Conservation (phyloP, 2,113 vertebrate species). For the Dicrurus megarhynchus region DNA sequence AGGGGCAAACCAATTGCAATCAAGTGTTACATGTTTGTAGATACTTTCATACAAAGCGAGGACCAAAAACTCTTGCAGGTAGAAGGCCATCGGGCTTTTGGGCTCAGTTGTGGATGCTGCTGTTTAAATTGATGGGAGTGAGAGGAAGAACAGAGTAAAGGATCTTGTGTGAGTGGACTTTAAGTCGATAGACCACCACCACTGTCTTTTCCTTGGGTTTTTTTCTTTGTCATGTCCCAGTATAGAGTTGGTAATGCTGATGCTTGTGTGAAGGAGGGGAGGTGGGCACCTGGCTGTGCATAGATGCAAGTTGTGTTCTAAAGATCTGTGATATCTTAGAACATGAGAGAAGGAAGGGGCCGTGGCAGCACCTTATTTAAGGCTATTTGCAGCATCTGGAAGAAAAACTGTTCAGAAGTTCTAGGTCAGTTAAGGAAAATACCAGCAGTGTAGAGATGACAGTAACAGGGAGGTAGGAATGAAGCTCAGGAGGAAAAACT, state of each 20-base stretch:
- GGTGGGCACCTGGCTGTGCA: neutral
- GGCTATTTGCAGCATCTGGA: neutral
- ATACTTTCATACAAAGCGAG: neutral
- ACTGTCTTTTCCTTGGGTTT: neutral
- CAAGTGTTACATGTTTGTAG: neutral
- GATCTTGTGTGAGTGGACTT: neutral
- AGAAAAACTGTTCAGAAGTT: neutral
- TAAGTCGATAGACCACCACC: accelerated
- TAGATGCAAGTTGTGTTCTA: neutral
- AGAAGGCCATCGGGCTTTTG: neutral
- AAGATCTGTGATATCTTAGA: accelerated
- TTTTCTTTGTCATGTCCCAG: neutral
- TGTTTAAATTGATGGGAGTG: neutral
- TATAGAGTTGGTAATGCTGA: neutral
- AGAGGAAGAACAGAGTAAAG: neutral
- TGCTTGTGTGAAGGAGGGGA: neutral
- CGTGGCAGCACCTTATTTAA: neutral
- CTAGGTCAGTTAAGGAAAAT: neutral
- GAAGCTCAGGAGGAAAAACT: neutral
- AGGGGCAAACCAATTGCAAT: neutral
- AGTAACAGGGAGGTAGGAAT: neutral
- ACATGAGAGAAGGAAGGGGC: neutral
- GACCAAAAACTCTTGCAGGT: neutral
- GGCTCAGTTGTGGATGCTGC: neutral
- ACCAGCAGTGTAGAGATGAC: neutral